phyloP scores from a whole-genome alignment of 2,113 vertebrate genomes.

The Thalassoma bifasciatum region DNA sequence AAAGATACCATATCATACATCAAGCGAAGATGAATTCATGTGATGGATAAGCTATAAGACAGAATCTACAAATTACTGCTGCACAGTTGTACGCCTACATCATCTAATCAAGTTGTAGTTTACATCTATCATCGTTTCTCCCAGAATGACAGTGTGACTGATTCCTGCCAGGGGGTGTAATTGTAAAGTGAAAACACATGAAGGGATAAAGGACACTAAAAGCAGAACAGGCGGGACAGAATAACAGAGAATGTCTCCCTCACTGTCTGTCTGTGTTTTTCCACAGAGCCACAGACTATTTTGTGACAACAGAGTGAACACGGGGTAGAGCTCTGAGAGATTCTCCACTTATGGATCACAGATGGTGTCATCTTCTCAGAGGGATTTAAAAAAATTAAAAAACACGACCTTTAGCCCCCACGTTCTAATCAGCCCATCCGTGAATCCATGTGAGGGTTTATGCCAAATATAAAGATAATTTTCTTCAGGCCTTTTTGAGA shows the following conservation, averaged over 20 bases:
- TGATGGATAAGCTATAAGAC: background rate
- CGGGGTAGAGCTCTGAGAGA: too few relatives aligned
- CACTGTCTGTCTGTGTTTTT: too few relatives aligned
- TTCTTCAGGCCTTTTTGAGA: background rate
- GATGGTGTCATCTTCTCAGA: background rate
- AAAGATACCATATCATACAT: background rate
- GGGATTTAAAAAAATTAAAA: background rate
- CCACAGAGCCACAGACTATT: too few relatives aligned
- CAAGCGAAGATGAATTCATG: background rate
- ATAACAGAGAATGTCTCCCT: too few relatives aligned
- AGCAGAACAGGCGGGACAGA: too few relatives aligned
- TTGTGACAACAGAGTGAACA: too few relatives aligned
- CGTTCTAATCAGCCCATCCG: background rate
- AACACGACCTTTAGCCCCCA: background rate
- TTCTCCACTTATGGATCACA: too few relatives aligned
- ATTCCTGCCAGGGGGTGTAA: too few relatives aligned
- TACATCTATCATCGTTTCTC: background rate
- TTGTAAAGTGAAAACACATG: too few relatives aligned
- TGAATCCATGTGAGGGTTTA: background rate
- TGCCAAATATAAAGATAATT: background rate
- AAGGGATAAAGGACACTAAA: too few relatives aligned
- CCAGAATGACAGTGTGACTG: background rate
- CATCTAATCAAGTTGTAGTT: too few relatives aligned
- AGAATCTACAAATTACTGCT: background rate
- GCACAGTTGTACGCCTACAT: too few relatives aligned